Conservation (phyloP, 2,797 vertebrate genomes). For the Sciurus carolinensis region DNA sequence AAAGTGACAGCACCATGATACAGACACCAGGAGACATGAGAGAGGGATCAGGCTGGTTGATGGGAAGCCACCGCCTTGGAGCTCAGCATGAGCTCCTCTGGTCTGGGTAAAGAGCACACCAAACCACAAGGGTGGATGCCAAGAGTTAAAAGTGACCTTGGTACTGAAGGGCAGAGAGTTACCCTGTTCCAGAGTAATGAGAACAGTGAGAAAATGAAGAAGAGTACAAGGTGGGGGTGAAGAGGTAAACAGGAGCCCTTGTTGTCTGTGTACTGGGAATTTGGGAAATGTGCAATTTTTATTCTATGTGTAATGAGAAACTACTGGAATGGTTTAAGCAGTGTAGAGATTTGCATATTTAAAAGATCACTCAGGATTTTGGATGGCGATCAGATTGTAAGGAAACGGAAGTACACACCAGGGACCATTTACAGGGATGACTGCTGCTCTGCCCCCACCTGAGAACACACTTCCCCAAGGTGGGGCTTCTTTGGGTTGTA, state of each 20-base stretch:
- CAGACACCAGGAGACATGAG: background rate
- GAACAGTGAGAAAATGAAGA: background rate
- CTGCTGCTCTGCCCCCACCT: no score
- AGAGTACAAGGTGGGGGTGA: background rate
- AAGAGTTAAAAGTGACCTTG: background rate
- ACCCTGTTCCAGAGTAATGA: no score
- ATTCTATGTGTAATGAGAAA: background rate
- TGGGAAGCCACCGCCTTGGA: background rate
- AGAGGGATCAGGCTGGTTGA: background rate
- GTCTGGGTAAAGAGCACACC: background rate
- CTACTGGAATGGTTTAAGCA: constrained; percentile 1
- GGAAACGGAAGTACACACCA: background rate
- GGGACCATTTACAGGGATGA: background rate
- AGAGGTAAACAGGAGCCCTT: background rate
- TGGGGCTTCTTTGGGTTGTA: background rate
- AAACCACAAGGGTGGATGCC: background rate
- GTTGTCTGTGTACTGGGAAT: background rate
- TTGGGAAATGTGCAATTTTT: background rate
- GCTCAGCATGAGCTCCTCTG: background rate
- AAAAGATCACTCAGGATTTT: constrained; percentile 18
- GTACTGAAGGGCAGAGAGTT: background rate
- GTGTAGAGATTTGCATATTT: constrained; percentile 12
- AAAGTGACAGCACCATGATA: background rate
- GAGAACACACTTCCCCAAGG: background rate
- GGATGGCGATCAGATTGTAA: constrained; percentile 38